Evolutionary conservation across 2,113 vertebrate genomes (phyloP).

Genomic region (Pedetes capensis): DNA sequence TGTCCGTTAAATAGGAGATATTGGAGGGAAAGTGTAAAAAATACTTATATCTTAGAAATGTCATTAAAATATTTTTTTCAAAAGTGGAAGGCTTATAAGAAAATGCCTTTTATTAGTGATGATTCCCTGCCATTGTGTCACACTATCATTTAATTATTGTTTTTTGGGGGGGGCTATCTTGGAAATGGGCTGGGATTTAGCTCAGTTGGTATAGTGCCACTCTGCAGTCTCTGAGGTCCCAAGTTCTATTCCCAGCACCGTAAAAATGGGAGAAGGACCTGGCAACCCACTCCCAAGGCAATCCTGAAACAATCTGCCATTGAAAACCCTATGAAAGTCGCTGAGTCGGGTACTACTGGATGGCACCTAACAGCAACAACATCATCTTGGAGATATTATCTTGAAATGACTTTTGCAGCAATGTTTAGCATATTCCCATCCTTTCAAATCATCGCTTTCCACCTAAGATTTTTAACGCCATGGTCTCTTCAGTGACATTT

Average conservation of each 20-base stretch:
- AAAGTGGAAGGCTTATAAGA: too few species aligned
- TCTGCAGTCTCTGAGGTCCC: too few species aligned
- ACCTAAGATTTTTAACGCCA: background rate
- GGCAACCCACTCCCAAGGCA: too few species aligned
- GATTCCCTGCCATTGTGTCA: background rate
- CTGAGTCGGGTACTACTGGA: too few species aligned
- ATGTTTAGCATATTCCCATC: fast-evolving
- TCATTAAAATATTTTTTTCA: background rate
- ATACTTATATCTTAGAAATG: background rate
- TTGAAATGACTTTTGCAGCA: background rate
- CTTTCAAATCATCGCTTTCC: background rate
- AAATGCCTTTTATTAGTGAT: background rate
- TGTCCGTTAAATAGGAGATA: background rate
- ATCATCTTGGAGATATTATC: background rate
- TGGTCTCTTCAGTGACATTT: background rate
- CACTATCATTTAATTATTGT: background rate
- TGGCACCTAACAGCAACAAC: too few species aligned
- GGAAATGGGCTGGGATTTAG: too few species aligned
- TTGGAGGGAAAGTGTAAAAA: background rate
- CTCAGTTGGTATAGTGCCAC: too few species aligned
- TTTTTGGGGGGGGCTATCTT: background rate
- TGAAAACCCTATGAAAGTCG: too few species aligned
- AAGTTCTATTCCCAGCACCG: too few species aligned
- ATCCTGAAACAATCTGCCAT: too few species aligned
- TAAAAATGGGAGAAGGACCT: too few species aligned